A percentile compares a stretch with the other conserved stretches of the same genome.
Conservation (phyloP, 1,140 invertebrate species). For the Drosophila truncata region DNA sequence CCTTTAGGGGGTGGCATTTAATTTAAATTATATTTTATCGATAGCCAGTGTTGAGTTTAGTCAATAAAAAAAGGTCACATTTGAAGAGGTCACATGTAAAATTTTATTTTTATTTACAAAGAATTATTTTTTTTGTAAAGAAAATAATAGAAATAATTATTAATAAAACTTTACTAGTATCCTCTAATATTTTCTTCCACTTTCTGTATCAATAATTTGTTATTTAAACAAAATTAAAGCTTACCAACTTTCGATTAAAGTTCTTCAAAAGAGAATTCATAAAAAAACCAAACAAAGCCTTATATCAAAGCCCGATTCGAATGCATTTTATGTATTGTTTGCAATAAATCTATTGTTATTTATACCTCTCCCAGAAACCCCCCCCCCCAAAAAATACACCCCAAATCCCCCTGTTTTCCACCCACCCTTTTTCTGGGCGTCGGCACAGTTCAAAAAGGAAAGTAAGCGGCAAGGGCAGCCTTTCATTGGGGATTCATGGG, state of each 20-base stretch:
- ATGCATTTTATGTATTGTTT: slow-evolving; percentile 78
- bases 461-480: slow-evolving; percentile 12
- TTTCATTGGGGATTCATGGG: slow-evolving; percentile 56
- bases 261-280: neutral
- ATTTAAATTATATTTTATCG: neutral
- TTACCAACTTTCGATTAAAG: slow-evolving; percentile 4
- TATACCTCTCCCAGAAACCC: slow-evolving; percentile 13
- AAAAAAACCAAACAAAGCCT: slow-evolving; percentile 41
- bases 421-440: slow-evolving; percentile 16
- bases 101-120: neutral
- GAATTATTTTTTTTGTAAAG: neutral
- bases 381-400: neutral
- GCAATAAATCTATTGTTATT: slow-evolving; percentile 82
- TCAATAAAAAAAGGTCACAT: neutral
- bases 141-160: neutral
- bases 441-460: slow-evolving; percentile 56
- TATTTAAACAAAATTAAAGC: slow-evolving; percentile 15
- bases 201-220: neutral
- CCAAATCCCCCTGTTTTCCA: neutral
- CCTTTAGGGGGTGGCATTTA: neutral
- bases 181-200: too few species aligned
- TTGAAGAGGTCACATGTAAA: neutral
- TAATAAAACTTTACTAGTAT: neutral
- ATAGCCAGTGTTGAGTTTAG: neutral
- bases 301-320: slow-evolving; percentile 64